phyloP scores from a whole-genome alignment of 2,797 vertebrate genomes.

The Euthynnus affinis region DNA sequence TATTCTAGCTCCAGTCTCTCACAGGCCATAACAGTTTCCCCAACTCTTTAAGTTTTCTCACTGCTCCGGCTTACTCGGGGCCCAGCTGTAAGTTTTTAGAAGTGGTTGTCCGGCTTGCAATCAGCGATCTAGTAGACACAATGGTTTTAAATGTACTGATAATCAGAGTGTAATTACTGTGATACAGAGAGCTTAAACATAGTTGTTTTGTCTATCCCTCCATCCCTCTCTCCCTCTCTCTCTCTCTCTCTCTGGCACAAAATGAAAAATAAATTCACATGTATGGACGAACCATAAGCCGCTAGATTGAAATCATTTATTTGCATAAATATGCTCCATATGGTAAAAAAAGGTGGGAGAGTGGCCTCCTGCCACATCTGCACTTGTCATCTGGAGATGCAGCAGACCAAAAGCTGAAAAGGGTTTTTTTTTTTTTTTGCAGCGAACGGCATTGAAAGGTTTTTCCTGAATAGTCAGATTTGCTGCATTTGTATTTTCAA shows the following conservation, averaged over 20 bases:
- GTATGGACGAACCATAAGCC: not conserved
- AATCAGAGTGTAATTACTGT: not conserved
- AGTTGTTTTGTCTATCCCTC: not conserved
- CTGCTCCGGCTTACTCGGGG: conserved; percentile 30
- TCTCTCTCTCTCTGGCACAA: not conserved
- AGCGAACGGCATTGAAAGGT: conserved; percentile 5
- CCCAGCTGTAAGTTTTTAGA: conserved; percentile 24
- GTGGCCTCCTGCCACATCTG: conserved; percentile 30
- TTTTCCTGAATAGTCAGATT: conserved; percentile 32
- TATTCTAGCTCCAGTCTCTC: conserved; percentile 23
- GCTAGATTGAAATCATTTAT: conserved; percentile 8
- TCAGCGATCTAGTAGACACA: conserved; percentile 9
- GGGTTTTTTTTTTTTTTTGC: conserved; percentile 27
- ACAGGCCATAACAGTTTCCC: conserved; percentile 25
- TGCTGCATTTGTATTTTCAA: conserved; percentile 32
- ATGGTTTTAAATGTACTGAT: conserved; percentile 19
- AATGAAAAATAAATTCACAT: not conserved
- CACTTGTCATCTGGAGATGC: conserved; percentile 27
- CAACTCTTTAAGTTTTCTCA: conserved; percentile 23
- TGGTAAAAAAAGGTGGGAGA: conserved; percentile 16
- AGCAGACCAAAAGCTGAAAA: conserved; percentile 41
- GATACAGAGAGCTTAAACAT: not conserved
- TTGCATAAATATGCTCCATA: conserved; percentile 26
- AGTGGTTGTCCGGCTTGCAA: not conserved
- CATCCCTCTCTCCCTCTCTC: not conserved